A percentile compares a stretch with the other conserved stretches of the same genome.
These are phyloP conservation scores for Acronicta alni DNA, from an alignment of 2,888 invertebrate genomes.

Conservation along the genomic window DNA sequence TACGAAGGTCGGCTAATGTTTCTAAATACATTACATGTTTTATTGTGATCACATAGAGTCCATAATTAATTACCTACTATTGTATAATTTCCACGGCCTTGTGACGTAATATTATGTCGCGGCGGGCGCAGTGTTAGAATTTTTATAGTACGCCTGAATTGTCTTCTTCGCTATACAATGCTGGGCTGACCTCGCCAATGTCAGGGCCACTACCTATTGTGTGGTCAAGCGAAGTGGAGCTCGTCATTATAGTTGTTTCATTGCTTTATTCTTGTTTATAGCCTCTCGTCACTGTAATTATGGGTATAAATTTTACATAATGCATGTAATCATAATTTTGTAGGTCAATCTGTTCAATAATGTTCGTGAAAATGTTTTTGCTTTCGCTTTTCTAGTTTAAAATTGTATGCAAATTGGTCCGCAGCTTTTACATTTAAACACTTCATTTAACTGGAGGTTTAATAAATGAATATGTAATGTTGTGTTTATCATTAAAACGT, in stretches of 20 bases:
- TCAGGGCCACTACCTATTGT: conserved; percentile 72
- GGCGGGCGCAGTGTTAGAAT: conserved; percentile 43
- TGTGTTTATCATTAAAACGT: conserved; percentile 28
- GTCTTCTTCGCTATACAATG: conserved; percentile 68
- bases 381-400: neutral
- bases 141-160: conserved; percentile 56
- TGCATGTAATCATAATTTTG: conserved; percentile 25
- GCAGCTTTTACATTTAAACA: conserved; percentile 7
- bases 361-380: neutral
- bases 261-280: conserved; percentile 57
- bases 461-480: conserved; percentile 8
- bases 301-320: conserved; percentile 37
- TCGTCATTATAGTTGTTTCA: conserved; percentile 61
- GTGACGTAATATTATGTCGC: conserved; percentile 66
- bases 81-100: conserved; percentile 63
- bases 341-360: conserved; percentile 10
- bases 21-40: conserved; percentile 43
- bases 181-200: conserved; percentile 75
- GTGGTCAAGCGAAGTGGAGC: conserved; percentile 68
- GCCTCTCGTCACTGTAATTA: conserved; percentile 24
- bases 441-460: conserved; percentile 13
- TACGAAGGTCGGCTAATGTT: conserved; percentile 64
- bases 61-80: conserved; percentile 52
- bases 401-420: conserved; percentile 2
- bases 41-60: conserved; percentile 47